Evolutionary conservation across 2,113 vertebrate genomes (phyloP), one percentile per base, ranked within the genome.

Genomic region (Lipotes vexillifer): DNA sequence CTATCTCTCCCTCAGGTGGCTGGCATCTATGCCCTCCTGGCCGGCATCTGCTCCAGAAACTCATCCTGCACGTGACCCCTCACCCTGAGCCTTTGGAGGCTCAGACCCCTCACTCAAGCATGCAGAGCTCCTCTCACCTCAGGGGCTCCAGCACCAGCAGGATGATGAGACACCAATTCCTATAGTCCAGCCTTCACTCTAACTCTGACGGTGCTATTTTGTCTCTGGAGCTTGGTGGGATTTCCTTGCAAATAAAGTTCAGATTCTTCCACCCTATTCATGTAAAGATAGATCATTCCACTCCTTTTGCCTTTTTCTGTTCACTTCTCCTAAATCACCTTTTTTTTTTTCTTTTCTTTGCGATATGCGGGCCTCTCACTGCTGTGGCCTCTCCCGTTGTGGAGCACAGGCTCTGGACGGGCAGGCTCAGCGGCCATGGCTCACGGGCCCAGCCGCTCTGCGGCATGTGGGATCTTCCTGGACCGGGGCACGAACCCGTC

Each of bases 181-280:
- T 1, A 8, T 2, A n/a, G 55, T 9, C 4, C 1, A 5, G 20
- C 5, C 29, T 63, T 27, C 18, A 4, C 6, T 25, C 23, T 63
- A 4, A 21, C 69, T 71, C 15, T 1, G 27, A 36, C 0, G 0
- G 9, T 72, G 8, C 52, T 29, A 0, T 18, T 52, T 52, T 12
- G 1, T 41, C 44, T 52, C 25, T 13, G 7, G 9, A 82, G 12
- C 63, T 94, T 38, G 38, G 8, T 29, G 84, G 23, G 31, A 36
- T 10, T 49, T 59, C 7, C 66, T 38, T 38, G 2, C 21, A 36
- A 59, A 44, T n/a, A 8, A 14, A 83, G 49, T 14, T 41, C 57
- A 36, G 10, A 11, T 29, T 68, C 65, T 27, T 6, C 9, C 18
- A 2, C 7, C 6, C 33, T 8, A 0, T 14, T 44, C 3, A 0